Evolutionary conservation across 2,888 invertebrate species (phyloP).

Genomic region (Schrankia costaestrigalis): DNA sequence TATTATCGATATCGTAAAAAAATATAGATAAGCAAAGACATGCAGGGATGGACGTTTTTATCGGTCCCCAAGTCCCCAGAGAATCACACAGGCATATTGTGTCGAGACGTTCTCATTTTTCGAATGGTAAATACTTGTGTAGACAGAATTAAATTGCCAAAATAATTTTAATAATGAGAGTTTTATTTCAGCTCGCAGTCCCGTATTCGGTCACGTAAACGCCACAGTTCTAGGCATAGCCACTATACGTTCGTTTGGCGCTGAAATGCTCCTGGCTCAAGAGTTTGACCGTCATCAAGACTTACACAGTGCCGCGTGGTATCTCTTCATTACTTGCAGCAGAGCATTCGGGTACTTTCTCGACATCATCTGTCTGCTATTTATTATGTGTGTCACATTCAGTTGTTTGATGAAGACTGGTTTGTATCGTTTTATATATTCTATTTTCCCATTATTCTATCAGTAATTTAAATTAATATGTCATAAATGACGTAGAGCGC

Average conservation of each 20-base stretch:
- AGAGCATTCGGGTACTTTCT: slow-evolving; percentile 84
- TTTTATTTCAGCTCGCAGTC: slow-evolving; percentile 91
- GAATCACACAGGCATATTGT: too few relatives aligned
- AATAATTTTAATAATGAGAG: too few relatives aligned
- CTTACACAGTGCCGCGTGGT: slow-evolving; percentile 84
- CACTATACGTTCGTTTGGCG: slow-evolving; percentile 89
- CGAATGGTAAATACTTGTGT: too few relatives aligned
- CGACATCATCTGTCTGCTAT: slow-evolving; percentile 83
- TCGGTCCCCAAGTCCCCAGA: too few relatives aligned
- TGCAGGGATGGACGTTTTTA: too few relatives aligned
- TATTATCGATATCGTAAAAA: too few relatives aligned
- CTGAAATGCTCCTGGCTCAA: slow-evolving; percentile 82
- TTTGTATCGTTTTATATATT: slow-evolving; percentile 25
- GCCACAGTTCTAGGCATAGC: slow-evolving; percentile 89
- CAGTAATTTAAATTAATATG: background rate
- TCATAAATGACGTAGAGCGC: background rate
- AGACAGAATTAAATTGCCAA: too few relatives aligned
- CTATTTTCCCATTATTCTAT: background rate
- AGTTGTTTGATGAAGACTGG: slow-evolving; percentile 78
- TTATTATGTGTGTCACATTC: slow-evolving; percentile 83
- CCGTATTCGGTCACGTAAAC: slow-evolving; percentile 90
- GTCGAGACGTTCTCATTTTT: too few relatives aligned
- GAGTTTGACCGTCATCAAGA: slow-evolving; percentile 82
- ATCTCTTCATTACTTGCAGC: slow-evolving; percentile 83
- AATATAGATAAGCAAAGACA: too few relatives aligned